These are phyloP conservation scores for Panthera leo DNA, from an alignment of 2,113 vertebrate genomes.

Conservation along the genomic window DNA sequence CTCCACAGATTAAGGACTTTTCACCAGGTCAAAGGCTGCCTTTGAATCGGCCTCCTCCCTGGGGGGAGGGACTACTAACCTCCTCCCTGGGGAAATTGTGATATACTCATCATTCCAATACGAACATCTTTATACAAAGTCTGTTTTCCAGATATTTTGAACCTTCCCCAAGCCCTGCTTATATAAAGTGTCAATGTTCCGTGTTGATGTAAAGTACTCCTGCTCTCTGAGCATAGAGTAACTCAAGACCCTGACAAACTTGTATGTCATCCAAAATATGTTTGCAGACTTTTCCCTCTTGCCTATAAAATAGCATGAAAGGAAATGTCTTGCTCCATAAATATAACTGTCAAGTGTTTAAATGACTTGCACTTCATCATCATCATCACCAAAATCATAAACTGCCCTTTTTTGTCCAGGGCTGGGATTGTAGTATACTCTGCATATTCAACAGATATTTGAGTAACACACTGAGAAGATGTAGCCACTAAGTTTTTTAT, in stretches of 20 bases:
- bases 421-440: not conserved
- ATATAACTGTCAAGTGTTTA: conserved; percentile 66
- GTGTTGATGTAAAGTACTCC: conserved; percentile 33
- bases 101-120: not conserved
- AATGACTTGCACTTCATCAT: conserved; percentile 72
- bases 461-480: not conserved
- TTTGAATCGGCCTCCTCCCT: not conserved
- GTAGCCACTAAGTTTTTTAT: not conserved
- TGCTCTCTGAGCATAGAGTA: conserved; percentile 21
- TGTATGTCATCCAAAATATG: conserved; percentile 69
- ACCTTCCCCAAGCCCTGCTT: conserved; percentile 51
- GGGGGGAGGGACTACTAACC: not conserved
- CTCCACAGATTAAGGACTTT: not conserved
- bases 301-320: conserved; percentile 74
- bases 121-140: conserved; percentile 27
- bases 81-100: not conserved
- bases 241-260: conserved; percentile 71
- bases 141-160: conserved; percentile 57
- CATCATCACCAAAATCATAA: conserved; percentile 55
- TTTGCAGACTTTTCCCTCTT: conserved; percentile 70
- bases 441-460: not conserved
- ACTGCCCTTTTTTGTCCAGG: conserved; percentile 21
- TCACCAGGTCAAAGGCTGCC: not conserved
- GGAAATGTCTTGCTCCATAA: conserved; percentile 65
- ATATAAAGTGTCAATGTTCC: conserved; percentile 57